Base-by-base conservation (phyloP, 2,113 vertebrate species). In the Nymphicus hollandicus region DNA sequence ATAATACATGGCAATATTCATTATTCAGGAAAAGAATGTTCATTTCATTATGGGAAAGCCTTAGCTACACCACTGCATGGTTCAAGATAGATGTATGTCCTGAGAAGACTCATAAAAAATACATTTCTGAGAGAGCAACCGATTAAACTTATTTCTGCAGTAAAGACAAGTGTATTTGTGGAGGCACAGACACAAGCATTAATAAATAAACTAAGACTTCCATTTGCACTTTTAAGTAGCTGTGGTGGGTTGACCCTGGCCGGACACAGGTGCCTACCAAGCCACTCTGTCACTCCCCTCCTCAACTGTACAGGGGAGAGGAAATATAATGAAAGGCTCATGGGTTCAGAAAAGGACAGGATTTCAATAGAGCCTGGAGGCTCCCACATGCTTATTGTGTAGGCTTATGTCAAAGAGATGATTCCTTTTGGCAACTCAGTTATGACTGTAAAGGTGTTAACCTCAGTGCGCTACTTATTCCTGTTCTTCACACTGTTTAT, bases 21-120 rank as follows among this genome's bases (percentile, higher is more conserved):
- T 95, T 95, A 87, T 95, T 95, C 49, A 95, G 77, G 56, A 81
- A 79, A 87, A 90, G 43, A 35, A 47, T 81, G 56, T 39, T 93
- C 47, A 52, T 85, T 78, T 52, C 53, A 25, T 93, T 97, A 68
- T 53, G 50, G 37, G 14, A 37, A 93, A 68, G 47, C 63, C 39
- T 81, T 61, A 58, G 33, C 68, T 89, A 47, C 22, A 69, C 69
- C 16, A 5, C 10, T 14, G 3, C 2, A 5, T 65, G 33, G 19
- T 39, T 81, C 28, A 72, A 74, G 11, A 47, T 7, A 81, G 72
- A 14, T 4, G 10, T n/a, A n/a, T n/a, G n/a, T n/a, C n/a, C n/a
- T n/a, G n/a, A n/a, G n/a, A n/a, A n/a, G n/a, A n/a, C n/a, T n/a
- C n/a, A n/a, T n/a, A n/a, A n/a, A n/a, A n/a, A n/a, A n/a, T 20